These are phyloP conservation scores for Eudemis profundana DNA, from an alignment of 2,888 invertebrate genomes.

Conservation along the genomic window DNA sequence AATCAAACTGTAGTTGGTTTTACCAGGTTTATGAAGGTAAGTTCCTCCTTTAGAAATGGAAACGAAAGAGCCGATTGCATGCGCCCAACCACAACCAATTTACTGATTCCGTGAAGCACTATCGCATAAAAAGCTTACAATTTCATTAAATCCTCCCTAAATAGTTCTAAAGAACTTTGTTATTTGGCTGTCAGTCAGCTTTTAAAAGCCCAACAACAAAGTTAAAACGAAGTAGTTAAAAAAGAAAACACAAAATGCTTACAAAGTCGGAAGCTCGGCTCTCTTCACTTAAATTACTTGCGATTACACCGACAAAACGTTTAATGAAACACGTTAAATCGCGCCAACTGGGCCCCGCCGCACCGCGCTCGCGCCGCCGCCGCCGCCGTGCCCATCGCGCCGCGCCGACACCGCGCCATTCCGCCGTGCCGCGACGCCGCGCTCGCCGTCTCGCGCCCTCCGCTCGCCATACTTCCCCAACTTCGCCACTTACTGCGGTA, in stretches of 20 bases:
- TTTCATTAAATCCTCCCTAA: slow-evolving; percentile 80
- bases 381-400: slow-evolving; percentile 54
- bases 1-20: slow-evolving; percentile 23
- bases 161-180: slow-evolving; percentile 83
- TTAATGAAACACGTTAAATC: slow-evolving; percentile 85
- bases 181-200: slow-evolving; percentile 85
- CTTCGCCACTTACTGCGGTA: slow-evolving; percentile 79
- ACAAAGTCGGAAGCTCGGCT: slow-evolving; percentile 84
- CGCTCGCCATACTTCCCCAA: slow-evolving; percentile 74
- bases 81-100: slow-evolving; percentile 56
- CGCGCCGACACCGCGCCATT: slow-evolving; percentile 54
- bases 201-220: slow-evolving; percentile 83
- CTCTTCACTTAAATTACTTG: slow-evolving; percentile 85
- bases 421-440: slow-evolving; percentile 45
- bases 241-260: slow-evolving; percentile 85
- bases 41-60: slow-evolving; percentile 46
- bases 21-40: not conserved
- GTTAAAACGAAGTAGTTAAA: slow-evolving; percentile 86
- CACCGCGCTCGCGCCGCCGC: slow-evolving; percentile 50
- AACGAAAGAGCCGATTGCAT: slow-evolving; percentile 51
- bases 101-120: slow-evolving; percentile 64
- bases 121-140: slow-evolving; percentile 72
- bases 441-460: slow-evolving; percentile 46
- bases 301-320: slow-evolving; percentile 85
- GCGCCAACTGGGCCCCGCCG: slow-evolving; percentile 74